A percentile compares a stretch with the other conserved stretches of the same genome.
phyloP scores from a whole-genome alignment of 2,797 vertebrate genomes.

The Cichlasoma orientale region DNA sequence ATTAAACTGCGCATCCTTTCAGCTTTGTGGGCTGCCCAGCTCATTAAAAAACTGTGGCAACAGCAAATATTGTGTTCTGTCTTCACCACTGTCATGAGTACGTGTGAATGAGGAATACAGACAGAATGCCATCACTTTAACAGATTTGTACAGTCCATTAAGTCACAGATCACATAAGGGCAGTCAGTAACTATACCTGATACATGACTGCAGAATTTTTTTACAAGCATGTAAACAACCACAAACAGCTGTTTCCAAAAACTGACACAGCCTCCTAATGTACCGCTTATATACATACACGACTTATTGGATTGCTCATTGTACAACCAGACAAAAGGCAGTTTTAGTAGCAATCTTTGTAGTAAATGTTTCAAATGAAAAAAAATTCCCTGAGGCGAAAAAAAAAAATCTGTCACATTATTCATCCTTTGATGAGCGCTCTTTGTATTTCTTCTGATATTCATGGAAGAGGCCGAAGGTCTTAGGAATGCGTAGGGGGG shows the following conservation, averaged over 20 bases:
- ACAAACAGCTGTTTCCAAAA: background rate
- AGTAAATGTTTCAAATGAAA: background rate
- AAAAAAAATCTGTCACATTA: background rate
- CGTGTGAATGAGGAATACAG: background rate
- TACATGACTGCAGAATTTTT: background rate
- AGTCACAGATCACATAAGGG: background rate
- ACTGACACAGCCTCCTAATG: background rate
- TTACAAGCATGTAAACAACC: background rate
- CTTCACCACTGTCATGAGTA: background rate
- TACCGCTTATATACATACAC: no score
- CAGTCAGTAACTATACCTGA: background rate
- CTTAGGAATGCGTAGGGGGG: background rate
- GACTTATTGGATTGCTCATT: background rate
- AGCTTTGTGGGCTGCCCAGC: background rate
- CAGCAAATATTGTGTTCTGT: background rate
- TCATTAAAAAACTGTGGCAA: background rate
- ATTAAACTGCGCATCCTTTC: background rate
- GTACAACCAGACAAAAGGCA: background rate
- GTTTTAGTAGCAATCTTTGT: background rate
- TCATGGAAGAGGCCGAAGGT: slow-evolving; percentile 49
- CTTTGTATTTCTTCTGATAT: slow-evolving; percentile 67
- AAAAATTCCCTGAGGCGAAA: background rate
- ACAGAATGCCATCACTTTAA: background rate
- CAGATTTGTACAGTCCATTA: background rate
- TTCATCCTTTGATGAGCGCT: slow-evolving; percentile 24